phyloP scores from a whole-genome alignment of 2,888 invertebrate genomes.

The Tupiocoris notatus region DNA sequence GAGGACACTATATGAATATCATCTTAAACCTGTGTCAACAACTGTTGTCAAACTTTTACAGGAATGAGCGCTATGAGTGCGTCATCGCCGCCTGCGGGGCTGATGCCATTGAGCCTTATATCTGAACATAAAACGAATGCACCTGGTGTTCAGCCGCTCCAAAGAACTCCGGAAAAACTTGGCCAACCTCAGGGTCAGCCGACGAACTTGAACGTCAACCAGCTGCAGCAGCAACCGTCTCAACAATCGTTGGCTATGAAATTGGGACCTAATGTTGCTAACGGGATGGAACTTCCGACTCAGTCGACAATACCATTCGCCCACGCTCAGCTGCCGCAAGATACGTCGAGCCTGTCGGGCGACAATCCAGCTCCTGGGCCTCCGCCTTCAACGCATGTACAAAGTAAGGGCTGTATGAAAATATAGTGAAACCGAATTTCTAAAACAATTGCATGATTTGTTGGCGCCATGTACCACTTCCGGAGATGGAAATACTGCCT shows the following conservation, averaged over 20 bases:
- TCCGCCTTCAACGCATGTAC: background rate
- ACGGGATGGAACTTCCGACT: slow-evolving; percentile 32
- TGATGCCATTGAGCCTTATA: slow-evolving; percentile 48
- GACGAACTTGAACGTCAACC: background rate
- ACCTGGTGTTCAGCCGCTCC: slow-evolving; percentile 47
- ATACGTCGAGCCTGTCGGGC: background rate
- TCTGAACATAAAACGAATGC: slow-evolving; percentile 46
- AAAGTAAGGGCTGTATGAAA: background rate
- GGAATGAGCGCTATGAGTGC: slow-evolving; percentile 51
- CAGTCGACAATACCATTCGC: slow-evolving; percentile 39
- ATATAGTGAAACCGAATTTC: no score
- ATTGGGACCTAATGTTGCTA: slow-evolving; percentile 17
- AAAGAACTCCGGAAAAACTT: slow-evolving; percentile 47
- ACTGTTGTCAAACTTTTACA: no score
- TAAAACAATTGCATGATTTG: no score
- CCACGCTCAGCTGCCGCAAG: slow-evolving; percentile 19
- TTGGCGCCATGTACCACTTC: no score
- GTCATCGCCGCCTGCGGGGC: slow-evolving; percentile 48
- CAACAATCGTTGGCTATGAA: slow-evolving; percentile 4
- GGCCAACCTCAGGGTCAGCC: slow-evolving; percentile 16
- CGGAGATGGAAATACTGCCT: no score
- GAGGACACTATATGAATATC: no score
- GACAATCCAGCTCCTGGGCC: background rate
- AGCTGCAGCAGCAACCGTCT: slow-evolving; percentile 3
- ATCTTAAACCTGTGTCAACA: no score